Evolutionary conservation across 1,140 invertebrate species (phyloP).

Genomic region (Heliconius congener): DNA sequence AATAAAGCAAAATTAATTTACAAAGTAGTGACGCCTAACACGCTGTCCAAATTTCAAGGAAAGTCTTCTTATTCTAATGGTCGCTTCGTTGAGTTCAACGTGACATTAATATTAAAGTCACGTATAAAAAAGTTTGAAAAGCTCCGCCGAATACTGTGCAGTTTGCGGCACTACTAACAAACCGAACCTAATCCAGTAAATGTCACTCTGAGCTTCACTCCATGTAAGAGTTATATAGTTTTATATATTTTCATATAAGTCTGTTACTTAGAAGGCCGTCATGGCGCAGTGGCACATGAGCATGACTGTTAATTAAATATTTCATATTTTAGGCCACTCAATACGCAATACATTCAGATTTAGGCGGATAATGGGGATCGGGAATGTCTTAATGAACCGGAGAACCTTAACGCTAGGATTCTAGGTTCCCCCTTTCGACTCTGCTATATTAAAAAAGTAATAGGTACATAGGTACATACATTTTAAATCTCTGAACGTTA

Average conservation of each 20-base stretch:
- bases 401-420: too few relatives aligned
- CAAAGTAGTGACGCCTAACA: not conserved
- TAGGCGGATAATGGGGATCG: too few relatives aligned
- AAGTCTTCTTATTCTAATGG: conserved; percentile 28
- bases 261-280: too few relatives aligned
- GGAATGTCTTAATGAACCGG: too few relatives aligned
- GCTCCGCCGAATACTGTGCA: conserved; percentile 15
- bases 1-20: not conserved
- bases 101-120: conserved; percentile 23
- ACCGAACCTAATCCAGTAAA: conserved; percentile 27
- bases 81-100: not conserved
- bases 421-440: too few relatives aligned
- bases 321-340: too few relatives aligned
- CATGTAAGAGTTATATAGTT: conserved; percentile 15
- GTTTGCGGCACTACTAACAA: conserved; percentile 26
- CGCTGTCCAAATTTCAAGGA: not conserved
- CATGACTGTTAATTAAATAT: too few relatives aligned
- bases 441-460: too few relatives aligned
- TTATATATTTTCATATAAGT: not conserved
- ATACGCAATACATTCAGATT: too few relatives aligned
- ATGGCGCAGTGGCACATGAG: too few relatives aligned
- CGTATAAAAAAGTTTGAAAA: conserved; percentile 25
- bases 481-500: not conserved
- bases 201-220: conserved; percentile 24
- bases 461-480: too few relatives aligned